These are phyloP conservation scores for Stenichneumon culpator DNA, from an alignment of 2,888 invertebrate genomes.

Conservation along the genomic window DNA sequence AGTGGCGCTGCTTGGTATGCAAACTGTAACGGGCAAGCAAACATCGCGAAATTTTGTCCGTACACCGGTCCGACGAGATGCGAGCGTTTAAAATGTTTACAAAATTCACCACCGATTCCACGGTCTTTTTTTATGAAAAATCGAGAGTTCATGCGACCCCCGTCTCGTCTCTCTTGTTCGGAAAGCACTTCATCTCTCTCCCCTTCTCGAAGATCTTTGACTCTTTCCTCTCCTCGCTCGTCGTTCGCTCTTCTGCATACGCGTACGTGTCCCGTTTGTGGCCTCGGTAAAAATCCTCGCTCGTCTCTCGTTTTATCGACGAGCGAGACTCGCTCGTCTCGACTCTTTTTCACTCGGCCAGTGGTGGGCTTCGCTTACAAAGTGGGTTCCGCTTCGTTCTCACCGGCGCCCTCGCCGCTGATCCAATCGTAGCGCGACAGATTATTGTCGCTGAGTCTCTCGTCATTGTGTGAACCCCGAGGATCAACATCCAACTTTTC, in stretches of 20 bases:
- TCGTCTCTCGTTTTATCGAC: slow-evolving; percentile 52
- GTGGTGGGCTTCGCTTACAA: slow-evolving; percentile 47
- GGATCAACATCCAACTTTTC: background rate
- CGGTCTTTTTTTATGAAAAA: slow-evolving; percentile 24
- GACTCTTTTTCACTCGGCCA: slow-evolving; percentile 8
- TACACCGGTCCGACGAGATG: slow-evolving; percentile 22
- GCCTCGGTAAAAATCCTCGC: slow-evolving; percentile 48
- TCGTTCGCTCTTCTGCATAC: slow-evolving; percentile 50
- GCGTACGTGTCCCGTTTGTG: slow-evolving; percentile 54
- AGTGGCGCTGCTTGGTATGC: slow-evolving; percentile 32
- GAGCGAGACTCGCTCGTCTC: slow-evolving; percentile 12
- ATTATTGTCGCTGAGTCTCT: background rate
- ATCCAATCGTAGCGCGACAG: background rate
- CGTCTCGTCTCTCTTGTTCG: slow-evolving; percentile 10
- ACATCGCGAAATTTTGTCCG: slow-evolving; percentile 33
- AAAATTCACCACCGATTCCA: background rate
- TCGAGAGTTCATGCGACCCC: slow-evolving; percentile 30
- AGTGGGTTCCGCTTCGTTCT: slow-evolving; percentile 27
- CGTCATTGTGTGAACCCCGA: background rate
- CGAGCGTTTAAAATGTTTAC: slow-evolving; percentile 20
- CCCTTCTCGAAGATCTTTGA: slow-evolving; percentile 8
- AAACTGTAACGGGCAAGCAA: slow-evolving; percentile 22
- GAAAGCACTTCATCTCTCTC: background rate
- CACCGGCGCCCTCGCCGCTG: background rate
- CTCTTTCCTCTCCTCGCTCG: slow-evolving; percentile 9